These are phyloP conservation scores for Pandemis heparana DNA, from an alignment of 2,888 invertebrate species.

Conservation along the genomic window DNA sequence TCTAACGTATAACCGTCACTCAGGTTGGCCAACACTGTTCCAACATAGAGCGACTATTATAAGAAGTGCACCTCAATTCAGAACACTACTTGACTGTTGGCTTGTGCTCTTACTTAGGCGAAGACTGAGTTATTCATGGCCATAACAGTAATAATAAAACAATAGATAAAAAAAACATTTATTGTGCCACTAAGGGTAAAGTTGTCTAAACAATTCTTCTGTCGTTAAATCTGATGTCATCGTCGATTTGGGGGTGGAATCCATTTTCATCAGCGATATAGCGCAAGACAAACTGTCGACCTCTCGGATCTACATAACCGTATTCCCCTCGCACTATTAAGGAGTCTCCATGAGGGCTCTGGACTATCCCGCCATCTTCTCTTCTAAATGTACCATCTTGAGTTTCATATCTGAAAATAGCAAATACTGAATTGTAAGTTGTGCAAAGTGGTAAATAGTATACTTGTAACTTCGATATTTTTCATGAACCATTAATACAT, in stretches of 20 bases:
- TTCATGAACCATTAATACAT: neutral
- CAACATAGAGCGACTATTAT: no score
- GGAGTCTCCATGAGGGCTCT: slow-evolving; percentile 50
- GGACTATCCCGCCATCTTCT: slow-evolving; percentile 75
- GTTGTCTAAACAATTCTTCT: slow-evolving; percentile 65
- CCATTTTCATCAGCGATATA: slow-evolving; percentile 88
- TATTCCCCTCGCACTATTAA: slow-evolving; percentile 78
- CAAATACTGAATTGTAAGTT: no score
- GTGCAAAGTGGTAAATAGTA: neutral
- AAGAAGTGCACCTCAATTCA: no score
- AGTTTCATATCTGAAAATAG: slow-evolving; percentile 70
- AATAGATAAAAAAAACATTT: neutral
- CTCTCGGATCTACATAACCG: slow-evolving; percentile 83
- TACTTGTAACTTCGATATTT: no score
- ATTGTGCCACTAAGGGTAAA: neutral
- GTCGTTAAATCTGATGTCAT: slow-evolving; percentile 72
- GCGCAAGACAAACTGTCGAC: slow-evolving; percentile 65
- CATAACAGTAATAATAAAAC: neutral
- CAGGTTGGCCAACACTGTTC: no score
- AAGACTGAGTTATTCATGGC: no score
- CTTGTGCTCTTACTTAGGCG: no score
- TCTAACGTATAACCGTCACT: no score
- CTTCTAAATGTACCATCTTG: slow-evolving; percentile 81
- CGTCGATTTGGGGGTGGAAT: slow-evolving; percentile 61
- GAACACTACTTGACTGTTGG: no score